These are phyloP conservation scores for Terrapene triunguis DNA, from an alignment of 2,113 vertebrate genomes.

Conservation along the genomic window DNA sequence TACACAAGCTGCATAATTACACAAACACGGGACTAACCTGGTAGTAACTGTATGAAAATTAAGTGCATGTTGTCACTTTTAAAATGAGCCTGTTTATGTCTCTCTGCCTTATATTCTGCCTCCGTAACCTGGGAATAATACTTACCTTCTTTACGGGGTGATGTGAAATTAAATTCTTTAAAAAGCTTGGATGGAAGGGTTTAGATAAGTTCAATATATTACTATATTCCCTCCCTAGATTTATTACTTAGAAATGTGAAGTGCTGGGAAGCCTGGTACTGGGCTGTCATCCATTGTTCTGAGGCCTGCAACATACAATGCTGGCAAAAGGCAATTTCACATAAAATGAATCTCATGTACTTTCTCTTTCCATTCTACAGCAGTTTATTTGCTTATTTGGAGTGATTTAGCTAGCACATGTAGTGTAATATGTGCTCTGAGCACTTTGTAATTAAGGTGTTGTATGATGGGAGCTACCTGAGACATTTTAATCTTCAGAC, in stretches of 20 bases:
- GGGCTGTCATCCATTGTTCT: background rate
- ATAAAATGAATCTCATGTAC: background rate
- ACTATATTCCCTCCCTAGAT: background rate
- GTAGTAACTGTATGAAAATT: background rate
- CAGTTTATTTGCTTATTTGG: constrained; percentile 2
- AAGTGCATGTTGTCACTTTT: background rate
- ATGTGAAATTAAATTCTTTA: background rate
- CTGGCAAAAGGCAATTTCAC: background rate
- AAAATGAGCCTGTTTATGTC: background rate
- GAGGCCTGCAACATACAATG: background rate
- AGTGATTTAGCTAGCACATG: background rate
- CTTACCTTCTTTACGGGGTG: background rate
- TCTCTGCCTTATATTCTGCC: background rate
- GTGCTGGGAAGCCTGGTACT: background rate
- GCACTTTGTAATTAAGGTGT: constrained; percentile 4
- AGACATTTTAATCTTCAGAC: constrained; percentile 15
- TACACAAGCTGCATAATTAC: background rate
- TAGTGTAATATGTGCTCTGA: background rate
- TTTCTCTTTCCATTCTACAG: background rate
- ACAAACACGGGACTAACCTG: background rate
- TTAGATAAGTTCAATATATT: background rate
- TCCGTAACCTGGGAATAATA: background rate
- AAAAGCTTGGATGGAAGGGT: background rate
- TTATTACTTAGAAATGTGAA: background rate
- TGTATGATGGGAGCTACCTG: constrained; percentile 24